These are phyloP conservation scores for Luperina nickerlii DNA, from an alignment of 2,888 invertebrate species.

Conservation along the genomic window DNA sequence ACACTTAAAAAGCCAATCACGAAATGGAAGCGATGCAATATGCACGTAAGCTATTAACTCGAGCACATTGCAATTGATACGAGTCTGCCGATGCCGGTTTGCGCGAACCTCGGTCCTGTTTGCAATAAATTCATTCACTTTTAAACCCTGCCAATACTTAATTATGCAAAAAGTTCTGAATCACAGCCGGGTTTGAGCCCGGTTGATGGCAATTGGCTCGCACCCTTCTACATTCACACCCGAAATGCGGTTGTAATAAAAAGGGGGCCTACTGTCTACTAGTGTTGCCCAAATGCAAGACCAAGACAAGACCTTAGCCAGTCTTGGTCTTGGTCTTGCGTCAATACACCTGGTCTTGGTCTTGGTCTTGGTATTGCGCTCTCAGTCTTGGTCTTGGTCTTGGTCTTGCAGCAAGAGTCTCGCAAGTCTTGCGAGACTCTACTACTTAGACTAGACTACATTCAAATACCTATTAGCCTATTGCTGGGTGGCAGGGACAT, in stretches of 20 bases:
- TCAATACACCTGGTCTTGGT: no score
- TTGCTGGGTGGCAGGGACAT: no score
- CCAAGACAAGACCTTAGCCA: no score
- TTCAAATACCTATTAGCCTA: no score
- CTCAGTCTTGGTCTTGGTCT: no score
- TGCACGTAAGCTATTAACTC: conserved; percentile 77
- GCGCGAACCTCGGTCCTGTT: conserved; percentile 23
- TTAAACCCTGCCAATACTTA: conserved; percentile 53
- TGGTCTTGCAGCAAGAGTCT: no score
- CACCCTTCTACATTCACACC: background rate
- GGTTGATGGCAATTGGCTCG: background rate
- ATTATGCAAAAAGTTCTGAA: conserved; percentile 45
- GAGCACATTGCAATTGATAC: conserved; percentile 52
- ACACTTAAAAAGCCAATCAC: conserved; percentile 75
- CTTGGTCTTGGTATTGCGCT: no score
- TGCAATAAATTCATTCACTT: conserved; percentile 46
- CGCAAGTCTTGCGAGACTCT: no score
- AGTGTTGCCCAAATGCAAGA: no score
- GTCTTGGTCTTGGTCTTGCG: no score
- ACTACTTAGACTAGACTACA: no score
- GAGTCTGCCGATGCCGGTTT: conserved; percentile 20
- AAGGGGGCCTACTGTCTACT: background rate
- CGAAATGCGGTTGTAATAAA: background rate
- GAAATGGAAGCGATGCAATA: conserved; percentile 75
- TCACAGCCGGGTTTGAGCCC: background rate